A percentile compares a stretch with the other conserved stretches of the same genome.
Conservation (phyloP, 1,140 invertebrate species). For the Eriosoma lanigerum region DNA sequence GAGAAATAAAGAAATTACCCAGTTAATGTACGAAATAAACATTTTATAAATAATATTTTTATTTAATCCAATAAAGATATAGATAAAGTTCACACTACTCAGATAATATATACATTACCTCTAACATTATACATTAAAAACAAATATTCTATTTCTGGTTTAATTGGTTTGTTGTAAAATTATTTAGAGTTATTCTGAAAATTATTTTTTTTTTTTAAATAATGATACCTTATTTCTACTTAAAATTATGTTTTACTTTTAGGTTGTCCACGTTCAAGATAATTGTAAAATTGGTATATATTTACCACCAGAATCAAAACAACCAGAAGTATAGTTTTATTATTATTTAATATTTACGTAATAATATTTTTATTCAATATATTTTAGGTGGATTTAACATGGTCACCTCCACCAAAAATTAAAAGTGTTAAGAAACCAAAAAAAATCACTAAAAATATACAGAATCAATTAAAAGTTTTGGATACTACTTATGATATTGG, state of each 20-base stretch:
- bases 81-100: no score
- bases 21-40: no score
- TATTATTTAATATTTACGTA: not conserved
- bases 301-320: not conserved
- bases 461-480: not conserved
- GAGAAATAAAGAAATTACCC: no score
- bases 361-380: not conserved
- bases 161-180: not conserved
- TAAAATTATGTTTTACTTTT: no score
- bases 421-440: not conserved
- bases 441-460: not conserved
- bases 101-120: not conserved
- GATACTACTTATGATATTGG: no score
- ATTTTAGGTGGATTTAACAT: slow-evolving; percentile 29
- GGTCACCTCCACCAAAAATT: not conserved
- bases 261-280: not conserved
- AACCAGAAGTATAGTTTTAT: slow-evolving; percentile 11
- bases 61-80: no score
- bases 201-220: not conserved
- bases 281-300: not conserved
- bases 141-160: not conserved
- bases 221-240: no score
- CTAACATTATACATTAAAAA: not conserved
- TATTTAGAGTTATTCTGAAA: not conserved
- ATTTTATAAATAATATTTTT: no score